Percentiles rank a stretch among this genome's conserved stretches.
phyloP scores from a whole-genome alignment of 2,113 vertebrate species.

The Oxyura jamaicensis region DNA sequence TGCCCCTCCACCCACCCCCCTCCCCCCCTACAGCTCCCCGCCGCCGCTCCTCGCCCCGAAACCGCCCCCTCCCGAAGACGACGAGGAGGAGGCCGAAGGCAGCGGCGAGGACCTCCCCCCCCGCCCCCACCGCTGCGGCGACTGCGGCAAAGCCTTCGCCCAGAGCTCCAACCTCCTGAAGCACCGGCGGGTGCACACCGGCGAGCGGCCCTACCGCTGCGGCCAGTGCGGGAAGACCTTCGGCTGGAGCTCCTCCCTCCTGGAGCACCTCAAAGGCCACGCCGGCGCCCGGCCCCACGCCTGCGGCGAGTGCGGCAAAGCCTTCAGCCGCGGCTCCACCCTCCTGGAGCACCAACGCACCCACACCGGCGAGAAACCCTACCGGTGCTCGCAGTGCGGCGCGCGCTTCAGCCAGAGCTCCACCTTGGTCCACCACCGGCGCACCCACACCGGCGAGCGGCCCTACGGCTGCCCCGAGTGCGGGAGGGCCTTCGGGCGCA shows the following conservation, averaged over 20 bases:
- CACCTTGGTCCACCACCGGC: neutral
- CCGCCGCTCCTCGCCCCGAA: no score
- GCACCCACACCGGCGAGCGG: neutral
- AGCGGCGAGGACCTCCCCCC: neutral
- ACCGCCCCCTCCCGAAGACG: no score
- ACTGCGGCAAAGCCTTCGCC: neutral
- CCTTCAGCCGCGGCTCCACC: neutral
- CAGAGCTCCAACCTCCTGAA: neutral
- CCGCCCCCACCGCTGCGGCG: neutral
- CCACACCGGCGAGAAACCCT: neutral
- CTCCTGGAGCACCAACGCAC: neutral
- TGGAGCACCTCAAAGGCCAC: neutral
- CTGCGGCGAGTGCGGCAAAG: neutral
- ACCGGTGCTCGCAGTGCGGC: neutral
- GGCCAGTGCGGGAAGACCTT: neutral
- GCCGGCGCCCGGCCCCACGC: neutral
- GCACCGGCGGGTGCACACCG: slow-evolving; percentile 57
- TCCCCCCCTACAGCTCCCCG: no score
- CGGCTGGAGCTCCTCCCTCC: neutral
- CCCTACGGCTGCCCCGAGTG: neutral
- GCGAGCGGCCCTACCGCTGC: neutral
- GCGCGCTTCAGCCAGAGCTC: neutral
- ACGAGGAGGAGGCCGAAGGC: neutral
- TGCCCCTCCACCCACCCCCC: no score
- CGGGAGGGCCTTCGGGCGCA: neutral